Evolutionary conservation across 2,113 vertebrate species (phyloP).

Genomic region (Porphyrio hochstetteri): DNA sequence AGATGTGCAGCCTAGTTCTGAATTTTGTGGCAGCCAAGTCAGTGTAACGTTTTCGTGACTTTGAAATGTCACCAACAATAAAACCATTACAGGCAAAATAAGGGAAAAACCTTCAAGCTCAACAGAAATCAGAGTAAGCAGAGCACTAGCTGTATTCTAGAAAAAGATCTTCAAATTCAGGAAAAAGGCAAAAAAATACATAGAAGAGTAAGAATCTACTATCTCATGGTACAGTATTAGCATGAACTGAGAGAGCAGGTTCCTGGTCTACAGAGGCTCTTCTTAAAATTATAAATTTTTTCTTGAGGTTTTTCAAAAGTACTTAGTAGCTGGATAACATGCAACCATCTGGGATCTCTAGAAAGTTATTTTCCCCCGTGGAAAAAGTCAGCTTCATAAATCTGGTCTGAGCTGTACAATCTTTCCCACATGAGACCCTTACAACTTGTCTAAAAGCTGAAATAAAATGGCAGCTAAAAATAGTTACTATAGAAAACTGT

Average conservation of each 20-base stretch:
- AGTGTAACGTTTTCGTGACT: not conserved
- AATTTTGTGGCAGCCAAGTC: not conserved
- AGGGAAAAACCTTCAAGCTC: not conserved
- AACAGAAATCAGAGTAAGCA: not conserved
- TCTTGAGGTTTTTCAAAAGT: not conserved
- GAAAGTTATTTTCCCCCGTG: not conserved
- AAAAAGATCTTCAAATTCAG: not conserved
- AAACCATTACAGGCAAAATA: not conserved
- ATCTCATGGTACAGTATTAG: not conserved
- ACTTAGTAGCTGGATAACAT: slow-evolving; percentile 3
- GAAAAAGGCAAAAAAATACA: fast-evolving
- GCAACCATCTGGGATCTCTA: not conserved
- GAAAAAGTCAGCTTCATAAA: slow-evolving; percentile 26
- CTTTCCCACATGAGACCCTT: not conserved
- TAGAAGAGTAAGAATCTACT: not conserved
- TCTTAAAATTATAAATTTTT: not conserved
- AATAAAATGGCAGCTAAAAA: slow-evolving; percentile 18
- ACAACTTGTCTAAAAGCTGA: slow-evolving; percentile 3
- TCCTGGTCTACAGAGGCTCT: not conserved
- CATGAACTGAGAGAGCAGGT: not conserved
- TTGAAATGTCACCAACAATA: not conserved
- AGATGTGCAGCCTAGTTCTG: not conserved
- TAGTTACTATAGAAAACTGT: not conserved
- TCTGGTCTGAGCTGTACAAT: not conserved
- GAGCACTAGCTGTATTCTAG: not conserved